Percentiles rank a stretch among this genome's conserved stretches.
phyloP scores from a whole-genome alignment of 2,113 vertebrate genomes.

The Climacteris rufus region DNA sequence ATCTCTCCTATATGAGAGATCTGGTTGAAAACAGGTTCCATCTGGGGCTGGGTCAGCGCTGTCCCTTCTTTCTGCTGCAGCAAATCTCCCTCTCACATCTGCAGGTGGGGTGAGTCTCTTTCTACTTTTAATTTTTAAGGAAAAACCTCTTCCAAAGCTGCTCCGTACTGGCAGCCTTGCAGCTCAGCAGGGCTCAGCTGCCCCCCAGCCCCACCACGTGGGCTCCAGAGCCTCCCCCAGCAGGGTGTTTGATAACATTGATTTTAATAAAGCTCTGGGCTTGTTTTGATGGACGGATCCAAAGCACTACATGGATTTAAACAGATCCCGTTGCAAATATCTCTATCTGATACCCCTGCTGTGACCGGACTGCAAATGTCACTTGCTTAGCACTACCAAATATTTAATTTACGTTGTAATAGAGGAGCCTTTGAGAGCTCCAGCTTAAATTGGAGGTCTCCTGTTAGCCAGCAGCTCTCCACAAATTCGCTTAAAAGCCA shows the following conservation, averaged over 20 bases:
- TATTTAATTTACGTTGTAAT: conserved; percentile 44
- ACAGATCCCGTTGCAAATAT: neutral
- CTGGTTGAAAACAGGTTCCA: neutral
- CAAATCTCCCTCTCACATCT: neutral
- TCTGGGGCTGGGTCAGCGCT: neutral
- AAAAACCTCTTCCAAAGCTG: neutral
- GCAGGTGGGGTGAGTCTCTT: neutral
- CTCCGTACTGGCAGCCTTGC: rapidly evolving
- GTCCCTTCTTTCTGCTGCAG: neutral
- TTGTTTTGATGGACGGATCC: neutral
- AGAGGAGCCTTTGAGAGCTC: neutral
- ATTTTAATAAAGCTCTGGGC: conserved; percentile 10
- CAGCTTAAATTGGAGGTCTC: neutral
- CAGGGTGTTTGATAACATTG: neutral
- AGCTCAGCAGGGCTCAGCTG: neutral
- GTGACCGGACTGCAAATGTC: conserved; percentile 33
- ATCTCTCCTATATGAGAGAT: neutral
- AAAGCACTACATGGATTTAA: neutral
- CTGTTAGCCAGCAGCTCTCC: neutral
- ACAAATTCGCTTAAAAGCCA: neutral
- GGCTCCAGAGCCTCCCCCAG: neutral
- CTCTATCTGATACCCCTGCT: conserved; percentile 33
- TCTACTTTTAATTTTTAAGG: neutral
- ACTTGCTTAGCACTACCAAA: conserved; percentile 43
- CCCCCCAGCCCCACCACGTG: neutral